Base-by-base conservation (phyloP, 2,797 vertebrate species). In the Sebastes hubbsi region DNA sequence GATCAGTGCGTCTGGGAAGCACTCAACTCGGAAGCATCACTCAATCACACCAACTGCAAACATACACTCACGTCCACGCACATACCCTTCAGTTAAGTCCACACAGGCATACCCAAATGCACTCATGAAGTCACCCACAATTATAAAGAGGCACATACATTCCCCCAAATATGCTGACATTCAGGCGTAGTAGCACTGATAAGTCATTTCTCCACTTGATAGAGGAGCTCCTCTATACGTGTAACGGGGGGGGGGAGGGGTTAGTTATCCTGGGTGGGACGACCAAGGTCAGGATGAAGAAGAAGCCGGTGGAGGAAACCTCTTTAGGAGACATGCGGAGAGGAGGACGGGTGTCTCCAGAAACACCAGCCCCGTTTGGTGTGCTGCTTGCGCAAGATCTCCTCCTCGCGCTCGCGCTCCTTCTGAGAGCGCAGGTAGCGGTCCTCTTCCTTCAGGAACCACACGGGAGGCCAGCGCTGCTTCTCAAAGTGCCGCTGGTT, bases 371-470 rank as follows among this genome's bases (percentile, higher is more conserved):
- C 96, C 52, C 96, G 93, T 91, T 97, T 97, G 70, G 94, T 96
- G 92, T 97, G 96, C 83, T 97, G 97, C 89, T 98, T 98, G 85
- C 96, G 96, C 75, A 97, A 81, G 80, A 96, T 95, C 92, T 97
- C 97, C 88, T 97, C 97, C 92, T 98, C 97, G 0, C 94, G 95
- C 76, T 96, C 95, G 0, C 97, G 95, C 91, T 98, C 97, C 90
- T 97, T 97, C 93, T 96, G 95, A 6, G 96, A 96, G 74, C 97
- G 97, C 87, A 96, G 93, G 77, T 97, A 98, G 83, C 97, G 96
- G 68, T 98, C 97, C 88, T 98, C 97, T 88, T 97, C 97, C 86
- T 98, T 98, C 75, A 98, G 95, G 94, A 97, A 98, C 97, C 97
- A 98, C 63, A 98, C 95, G 0, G 97, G 97, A 2, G 97, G 97